Evolutionary conservation across 1,140 invertebrate species (phyloP), one percentile per base, ranked within the genome.

Genomic region (Manduca sexta): DNA sequence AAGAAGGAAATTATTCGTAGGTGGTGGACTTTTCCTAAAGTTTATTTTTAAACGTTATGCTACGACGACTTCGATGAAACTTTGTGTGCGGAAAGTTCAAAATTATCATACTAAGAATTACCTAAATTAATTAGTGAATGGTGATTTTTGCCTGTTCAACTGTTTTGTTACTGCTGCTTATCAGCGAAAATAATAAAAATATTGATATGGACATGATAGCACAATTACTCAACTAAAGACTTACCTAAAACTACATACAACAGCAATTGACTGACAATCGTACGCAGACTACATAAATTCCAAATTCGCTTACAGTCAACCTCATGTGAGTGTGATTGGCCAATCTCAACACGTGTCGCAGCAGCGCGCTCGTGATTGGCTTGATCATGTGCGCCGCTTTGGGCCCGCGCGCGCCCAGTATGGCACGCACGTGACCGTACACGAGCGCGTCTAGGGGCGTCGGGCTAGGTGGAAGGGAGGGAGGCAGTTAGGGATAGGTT

Each of bases 391-490:
- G 15, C 0, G 59, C 54, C 2, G 72, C 72, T 48, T 92, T 92
- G 0, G 95, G 95, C 3, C 98, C 84, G 2, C 89, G 88, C 11
- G 94, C 97, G 6, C 96, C 97, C 11, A 98, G 82, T 48, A 99
- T 91, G 0, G 95, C 95, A 66, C 95, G 97, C n/a, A 99, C 86
- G 79, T 99, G 97, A 14, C 97, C 98, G 88, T 98, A 99, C 0
- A 98, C 92, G n/a, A 98, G 83, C 8, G 97, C 97, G 86, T 99
- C 97, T 60, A 99, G 78, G 80, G 98, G 96, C 14, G 95, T 98
- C 2, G 97, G 94, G 50, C 93, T 94, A n/a, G n/a, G 43, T 35
- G 52, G 6, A 21, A 17, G 26, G 38, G 37, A 16, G 37, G 29
- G 45, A 35, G 41, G 26, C 38, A 18, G 15, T 38, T 38, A 7